A percentile compares a stretch with the other conserved stretches of the same genome.
Conservation (phyloP, 2,888 invertebrate species). For the Barypeithes pellucidus region DNA sequence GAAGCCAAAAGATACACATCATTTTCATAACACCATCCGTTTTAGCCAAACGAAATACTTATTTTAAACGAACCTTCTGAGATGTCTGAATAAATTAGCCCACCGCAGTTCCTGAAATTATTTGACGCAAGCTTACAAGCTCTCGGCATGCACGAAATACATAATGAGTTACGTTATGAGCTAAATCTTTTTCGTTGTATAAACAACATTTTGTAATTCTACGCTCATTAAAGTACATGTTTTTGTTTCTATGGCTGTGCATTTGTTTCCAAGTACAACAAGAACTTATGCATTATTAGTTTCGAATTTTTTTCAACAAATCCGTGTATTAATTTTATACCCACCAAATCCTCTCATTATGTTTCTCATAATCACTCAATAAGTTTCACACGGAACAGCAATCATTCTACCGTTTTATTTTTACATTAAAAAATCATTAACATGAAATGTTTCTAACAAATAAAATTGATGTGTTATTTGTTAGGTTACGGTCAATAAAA, state of each 20-base stretch:
- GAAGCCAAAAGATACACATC: no score
- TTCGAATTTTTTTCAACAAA: neutral
- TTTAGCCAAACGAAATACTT: neutral
- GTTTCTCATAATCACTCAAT: neutral
- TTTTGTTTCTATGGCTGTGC: neutral
- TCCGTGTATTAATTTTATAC: neutral
- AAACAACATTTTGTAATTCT: conserved; percentile 4
- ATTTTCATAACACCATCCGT: no score
- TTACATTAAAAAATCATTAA: no score
- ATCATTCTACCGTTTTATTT: no score
- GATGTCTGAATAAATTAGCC: conserved; percentile 5
- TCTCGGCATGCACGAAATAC: conserved; percentile 19
- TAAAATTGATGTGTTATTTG: no score
- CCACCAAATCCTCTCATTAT: neutral
- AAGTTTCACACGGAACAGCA: no score
- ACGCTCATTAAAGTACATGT: neutral
- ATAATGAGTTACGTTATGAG: conserved; percentile 20
- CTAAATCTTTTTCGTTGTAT: conserved; percentile 15
- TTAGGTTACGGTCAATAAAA: no score
- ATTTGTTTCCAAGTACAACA: neutral
- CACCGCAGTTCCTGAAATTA: conserved; percentile 9
- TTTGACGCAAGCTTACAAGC: conserved; percentile 27
- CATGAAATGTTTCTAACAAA: no score
- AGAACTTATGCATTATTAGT: neutral
- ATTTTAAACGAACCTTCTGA: neutral